A percentile compares a stretch with the other conserved stretches of the same genome.
These are phyloP conservation scores for Petromus typicus DNA, from an alignment of 2,113 vertebrate species.

Conservation along the genomic window DNA sequence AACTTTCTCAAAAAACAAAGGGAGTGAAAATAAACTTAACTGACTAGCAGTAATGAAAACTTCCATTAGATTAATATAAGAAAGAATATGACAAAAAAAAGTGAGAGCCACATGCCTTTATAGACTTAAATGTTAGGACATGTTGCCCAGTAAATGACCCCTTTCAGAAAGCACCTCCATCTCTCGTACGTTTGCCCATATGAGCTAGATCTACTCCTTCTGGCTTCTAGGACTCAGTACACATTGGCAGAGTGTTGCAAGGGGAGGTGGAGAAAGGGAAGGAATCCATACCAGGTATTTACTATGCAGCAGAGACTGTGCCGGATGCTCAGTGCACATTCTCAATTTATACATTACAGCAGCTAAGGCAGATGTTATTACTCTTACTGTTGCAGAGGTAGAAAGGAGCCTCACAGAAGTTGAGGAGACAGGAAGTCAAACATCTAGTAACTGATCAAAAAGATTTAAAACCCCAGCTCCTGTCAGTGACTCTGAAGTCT, in stretches of 20 bases:
- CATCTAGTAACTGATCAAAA: background rate
- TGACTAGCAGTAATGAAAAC: background rate
- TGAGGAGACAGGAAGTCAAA: background rate
- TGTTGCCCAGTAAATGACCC: background rate
- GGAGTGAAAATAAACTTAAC: background rate
- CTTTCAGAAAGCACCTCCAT: background rate
- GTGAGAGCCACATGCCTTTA: background rate
- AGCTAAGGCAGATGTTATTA: background rate
- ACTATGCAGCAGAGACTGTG: background rate
- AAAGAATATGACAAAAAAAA: background rate
- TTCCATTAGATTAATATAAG: background rate
- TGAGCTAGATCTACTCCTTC: background rate
- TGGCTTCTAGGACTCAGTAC: background rate
- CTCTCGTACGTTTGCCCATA: background rate
- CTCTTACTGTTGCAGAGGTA: background rate
- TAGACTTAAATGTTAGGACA: background rate
- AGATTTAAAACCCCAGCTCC: background rate
- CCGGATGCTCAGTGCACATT: accelerated
- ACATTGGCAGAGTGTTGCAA: no score
- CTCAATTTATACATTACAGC: background rate
- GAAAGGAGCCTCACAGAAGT: background rate
- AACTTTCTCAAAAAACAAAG: conserved; percentile 47
- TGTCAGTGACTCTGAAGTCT: background rate
- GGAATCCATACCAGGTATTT: background rate
- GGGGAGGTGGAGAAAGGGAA: background rate